Evolutionary conservation across 2,888 invertebrate species (phyloP).

Genomic region (Drosophila imparisetae): DNA sequence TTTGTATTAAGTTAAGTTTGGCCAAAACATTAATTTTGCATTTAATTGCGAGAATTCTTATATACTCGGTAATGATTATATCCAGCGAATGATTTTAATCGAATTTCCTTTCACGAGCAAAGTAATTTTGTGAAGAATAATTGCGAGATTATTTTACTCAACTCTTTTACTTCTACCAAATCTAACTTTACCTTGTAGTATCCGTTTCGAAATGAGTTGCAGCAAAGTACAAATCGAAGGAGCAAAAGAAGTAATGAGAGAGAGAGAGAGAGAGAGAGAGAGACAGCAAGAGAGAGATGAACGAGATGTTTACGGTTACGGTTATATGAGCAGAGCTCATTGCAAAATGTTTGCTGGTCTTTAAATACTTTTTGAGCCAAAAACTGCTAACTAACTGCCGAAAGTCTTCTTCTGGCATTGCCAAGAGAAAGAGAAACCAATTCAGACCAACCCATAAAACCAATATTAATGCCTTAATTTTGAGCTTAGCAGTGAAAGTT

Average conservation of each 20-base stretch:
- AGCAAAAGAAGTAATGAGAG: neutral
- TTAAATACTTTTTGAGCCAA: conserved; percentile 52
- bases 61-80: neutral
- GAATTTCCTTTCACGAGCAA: neutral
- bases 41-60: neutral
- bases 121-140: neutral
- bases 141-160: neutral
- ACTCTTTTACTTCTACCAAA: neutral
- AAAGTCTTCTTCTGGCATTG: conserved; percentile 20
- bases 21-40: neutral
- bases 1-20: neutral
- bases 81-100: neutral
- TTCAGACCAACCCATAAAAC: conserved; percentile 69
- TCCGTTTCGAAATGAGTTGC: conserved; percentile 14
- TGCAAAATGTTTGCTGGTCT: conserved; percentile 48
- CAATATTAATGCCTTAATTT: conserved; percentile 78
- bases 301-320: conserved; percentile 48
- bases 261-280: conserved; percentile 15
- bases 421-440: conserved; percentile 59
- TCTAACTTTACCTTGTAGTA: neutral
- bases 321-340: conserved; percentile 50
- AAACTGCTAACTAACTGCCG: conserved; percentile 18
- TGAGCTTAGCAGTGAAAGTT: conserved; percentile 66
- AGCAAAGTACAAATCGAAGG: conserved; percentile 16
- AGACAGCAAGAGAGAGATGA: conserved; percentile 41